phyloP scores from a whole-genome alignment of 2,888 invertebrate genomes.

The Calephelis perditalis region DNA sequence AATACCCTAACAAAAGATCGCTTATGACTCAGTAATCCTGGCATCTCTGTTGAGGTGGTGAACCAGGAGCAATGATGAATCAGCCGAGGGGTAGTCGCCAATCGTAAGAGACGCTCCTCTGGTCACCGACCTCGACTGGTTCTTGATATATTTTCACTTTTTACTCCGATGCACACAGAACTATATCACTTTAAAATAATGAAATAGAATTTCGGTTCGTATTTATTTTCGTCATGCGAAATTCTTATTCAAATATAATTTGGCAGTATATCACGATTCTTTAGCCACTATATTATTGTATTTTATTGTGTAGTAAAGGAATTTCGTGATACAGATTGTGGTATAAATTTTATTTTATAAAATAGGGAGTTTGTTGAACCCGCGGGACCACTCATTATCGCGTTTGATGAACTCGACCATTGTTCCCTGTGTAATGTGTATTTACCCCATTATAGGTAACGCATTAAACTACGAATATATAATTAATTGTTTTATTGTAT shows the following conservation, averaged over 20 bases:
- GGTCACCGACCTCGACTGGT: slow-evolving; percentile 74
- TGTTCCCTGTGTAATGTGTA: slow-evolving; percentile 50
- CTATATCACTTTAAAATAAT: slow-evolving; percentile 4
- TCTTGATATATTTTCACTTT: slow-evolving; percentile 74
- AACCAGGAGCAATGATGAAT: slow-evolving; percentile 50
- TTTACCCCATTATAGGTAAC: slow-evolving; percentile 35
- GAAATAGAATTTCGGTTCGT: slow-evolving; percentile 19
- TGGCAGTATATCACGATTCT: slow-evolving; percentile 9
- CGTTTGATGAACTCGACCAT: slow-evolving; percentile 70
- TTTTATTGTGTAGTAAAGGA: slow-evolving; percentile 30
- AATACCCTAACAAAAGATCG: slow-evolving; percentile 30
- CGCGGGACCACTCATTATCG: slow-evolving; percentile 71
- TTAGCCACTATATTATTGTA: background rate
- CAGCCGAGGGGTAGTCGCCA: slow-evolving; percentile 56
- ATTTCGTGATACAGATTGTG: slow-evolving; percentile 49
- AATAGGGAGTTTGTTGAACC: slow-evolving; percentile 72
- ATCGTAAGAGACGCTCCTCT: slow-evolving; percentile 42
- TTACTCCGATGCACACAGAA: slow-evolving; percentile 36
- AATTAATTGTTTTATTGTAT: slow-evolving; percentile 7
- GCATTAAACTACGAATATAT: slow-evolving; percentile 15
- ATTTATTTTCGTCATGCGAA: slow-evolving; percentile 10
- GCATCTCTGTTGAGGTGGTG: slow-evolving; percentile 42
- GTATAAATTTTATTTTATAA: slow-evolving; percentile 59
- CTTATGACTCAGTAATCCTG: slow-evolving; percentile 40
- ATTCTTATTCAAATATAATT: slow-evolving; percentile 21